Evolutionary conservation across 2,113 vertebrate genomes (phyloP), one percentile per base, ranked within the genome.

Genomic region (Columbina picui): DNA sequence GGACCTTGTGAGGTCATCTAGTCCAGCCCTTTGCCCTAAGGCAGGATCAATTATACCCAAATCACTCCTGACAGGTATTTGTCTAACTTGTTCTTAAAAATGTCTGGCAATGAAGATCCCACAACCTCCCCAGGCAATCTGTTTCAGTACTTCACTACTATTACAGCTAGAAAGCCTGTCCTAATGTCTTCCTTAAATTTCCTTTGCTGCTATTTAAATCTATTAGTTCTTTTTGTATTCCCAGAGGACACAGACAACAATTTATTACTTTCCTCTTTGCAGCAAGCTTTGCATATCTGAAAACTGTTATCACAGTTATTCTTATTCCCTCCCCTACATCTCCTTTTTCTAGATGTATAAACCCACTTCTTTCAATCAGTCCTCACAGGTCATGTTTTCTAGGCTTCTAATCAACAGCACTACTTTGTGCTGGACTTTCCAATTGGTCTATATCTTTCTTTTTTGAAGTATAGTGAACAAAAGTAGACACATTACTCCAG

Each of bases 31-130:
- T 83, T 96, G 92, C 94, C 95, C 95, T 93, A 85, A 92, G 92
- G 90, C 94, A 94, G 50, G 83, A 96, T 93, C 95, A 94, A 57
- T 94, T 97, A 95, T 88, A 86, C 63, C 85, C 92, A 95, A 87
- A 92, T 97, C 95, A 94, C 70, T 92, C 75, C 86, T 92, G 95
- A 92, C 92, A 94, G 85, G 88, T 92, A 92, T 94, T 90, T 93
- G 92, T 61, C 79, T 79, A 93, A 92, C 85, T 63, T 88, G 83
- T 88, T 95, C 82, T 80, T 83, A 38, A 86, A 93, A 93, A 88
- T 5, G 63, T 53, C 90, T 96, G 80, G 71, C 94, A 80, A 47
- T 76, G 83, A 90, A 90, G 85, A 93, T 88, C 73, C 92, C 82
- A 90, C 30, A 96, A 61, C 67, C 61, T 97, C 96, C 94, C 55